phyloP scores from a whole-genome alignment of 30 jellyfish, hydroid and myxozoan species.

The Euphysa ruthae region DNA sequence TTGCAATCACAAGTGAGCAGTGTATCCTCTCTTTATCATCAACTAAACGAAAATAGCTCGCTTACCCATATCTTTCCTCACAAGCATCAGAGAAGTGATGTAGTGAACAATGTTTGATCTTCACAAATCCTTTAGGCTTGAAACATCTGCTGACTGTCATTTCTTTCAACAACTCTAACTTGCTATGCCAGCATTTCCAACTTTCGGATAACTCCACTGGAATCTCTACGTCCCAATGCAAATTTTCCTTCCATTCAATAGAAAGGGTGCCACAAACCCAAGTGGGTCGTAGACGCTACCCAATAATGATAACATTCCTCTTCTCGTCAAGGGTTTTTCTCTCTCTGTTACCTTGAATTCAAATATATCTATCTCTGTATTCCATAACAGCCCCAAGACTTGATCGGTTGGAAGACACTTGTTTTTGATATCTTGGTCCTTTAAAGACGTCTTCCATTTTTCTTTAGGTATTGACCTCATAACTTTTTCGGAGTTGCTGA shows the following conservation, averaged over 20 bases:
- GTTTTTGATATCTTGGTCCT: too few species aligned
- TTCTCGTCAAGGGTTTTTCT: constrained; percentile 15
- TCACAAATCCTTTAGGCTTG: constrained; percentile 32
- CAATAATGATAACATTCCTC: constrained; percentile 20
- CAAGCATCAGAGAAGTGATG: constrained; percentile 44
- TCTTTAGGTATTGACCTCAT: neutral
- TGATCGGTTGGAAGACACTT: neutral
- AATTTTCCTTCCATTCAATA: neutral
- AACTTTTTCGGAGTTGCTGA: constrained; percentile 1
- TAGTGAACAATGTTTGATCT: neutral
- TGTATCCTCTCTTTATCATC: constrained; percentile 5
- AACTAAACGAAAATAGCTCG: neutral
- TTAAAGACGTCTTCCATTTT: neutral
- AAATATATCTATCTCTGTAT: neutral
- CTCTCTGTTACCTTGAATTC: neutral
- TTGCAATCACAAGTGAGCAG: constrained; percentile 10
- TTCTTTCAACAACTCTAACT: constrained; percentile 13
- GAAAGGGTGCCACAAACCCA: constrained; percentile 10
- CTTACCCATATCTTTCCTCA: constrained; percentile 21
- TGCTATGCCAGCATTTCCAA: constrained; percentile 34
- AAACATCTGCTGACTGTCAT: constrained; percentile 17
- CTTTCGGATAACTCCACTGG: neutral
- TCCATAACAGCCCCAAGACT: neutral
- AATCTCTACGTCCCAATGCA: constrained; percentile 3
- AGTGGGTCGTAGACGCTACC: constrained; percentile 18